Evolutionary conservation across 2,113 vertebrate species (phyloP), one percentile per base, ranked within the genome.

Genomic region (Pyrgilauda ruficollis): DNA sequence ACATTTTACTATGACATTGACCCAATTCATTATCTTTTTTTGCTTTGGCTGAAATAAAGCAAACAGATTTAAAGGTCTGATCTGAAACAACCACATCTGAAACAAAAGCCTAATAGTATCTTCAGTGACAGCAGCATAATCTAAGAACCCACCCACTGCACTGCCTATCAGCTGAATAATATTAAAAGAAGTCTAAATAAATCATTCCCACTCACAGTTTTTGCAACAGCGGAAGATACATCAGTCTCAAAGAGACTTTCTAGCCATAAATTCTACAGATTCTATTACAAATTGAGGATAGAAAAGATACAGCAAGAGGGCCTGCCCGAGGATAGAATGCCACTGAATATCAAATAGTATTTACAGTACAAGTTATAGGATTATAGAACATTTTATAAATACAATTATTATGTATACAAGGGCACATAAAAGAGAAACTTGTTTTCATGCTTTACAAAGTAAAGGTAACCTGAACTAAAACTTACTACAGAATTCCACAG

Each of bases 371-470:
- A 89, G 81, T 97, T 84, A 97, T 95, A 98, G 96, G 97, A 97
- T 98, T 98, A 98, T 97, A 98, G 97, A 98, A 98, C 94, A 97
- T 98, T 98, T 99, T 98, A 99, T 99, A 99, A 99, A 99, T 99
- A 99, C 98, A 98, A 97, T 97, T 98, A 97, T 98, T 97, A 98
- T 93, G 97, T 98, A 98, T 99, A 98, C 98, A 98, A 96, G 96
- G 93, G 20, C 79, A 97, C 78, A 87, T 56, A 96, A 84, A 96
- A 90, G 92, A 96, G 76, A 87, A 87, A 90, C 55, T 78, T 63
- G 49, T 95, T 96, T 96, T 86, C 78, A 89, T 77, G 87, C 56
- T 96, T 95, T 93, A 96, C 75, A 91, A 90, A 94, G 37, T 67
- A 46, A 80, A 93, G 92, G 93, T 86, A 97, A 95, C 96, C 95